Conservation (phyloP, 2,888 invertebrate species). For the Limnephilus marmoratus region DNA sequence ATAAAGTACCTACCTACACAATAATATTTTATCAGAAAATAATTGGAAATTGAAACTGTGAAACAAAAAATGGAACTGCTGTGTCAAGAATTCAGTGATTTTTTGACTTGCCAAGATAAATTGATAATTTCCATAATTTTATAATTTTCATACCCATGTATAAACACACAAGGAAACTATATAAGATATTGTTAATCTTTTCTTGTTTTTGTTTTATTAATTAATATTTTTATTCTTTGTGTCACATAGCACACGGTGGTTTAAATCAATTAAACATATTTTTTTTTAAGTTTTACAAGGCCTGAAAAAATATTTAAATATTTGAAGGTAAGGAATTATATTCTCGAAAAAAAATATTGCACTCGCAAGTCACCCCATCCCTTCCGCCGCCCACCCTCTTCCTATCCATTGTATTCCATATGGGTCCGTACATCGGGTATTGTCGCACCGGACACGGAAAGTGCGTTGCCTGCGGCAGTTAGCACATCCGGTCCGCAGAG, state of each 20-base stretch:
- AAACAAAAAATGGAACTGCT: too few species aligned
- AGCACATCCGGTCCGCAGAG: conserved; percentile 21
- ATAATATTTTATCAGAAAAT: too few species aligned
- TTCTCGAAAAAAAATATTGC: neutral
- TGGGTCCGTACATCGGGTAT: conserved; percentile 30
- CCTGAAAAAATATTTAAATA: neutral
- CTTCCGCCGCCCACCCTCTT: neutral
- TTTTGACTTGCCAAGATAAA: too few species aligned
- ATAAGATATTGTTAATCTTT: too few species aligned
- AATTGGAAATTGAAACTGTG: too few species aligned
- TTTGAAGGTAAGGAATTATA: neutral
- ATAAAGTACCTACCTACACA: too few species aligned
- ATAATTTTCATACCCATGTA: too few species aligned
- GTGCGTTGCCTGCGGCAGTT: conserved; percentile 36
- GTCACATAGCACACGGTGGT: neutral
- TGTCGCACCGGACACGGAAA: conserved; percentile 35
- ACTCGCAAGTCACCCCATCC: neutral
- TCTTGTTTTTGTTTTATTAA: too few species aligned
- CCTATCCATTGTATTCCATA: conserved; percentile 24
- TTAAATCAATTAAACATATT: too few species aligned
- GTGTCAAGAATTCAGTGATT: too few species aligned
- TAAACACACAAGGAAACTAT: too few species aligned
- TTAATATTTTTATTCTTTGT: neutral
- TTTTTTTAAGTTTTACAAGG: neutral
- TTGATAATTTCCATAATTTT: too few species aligned